These are phyloP conservation scores for Leptobrachium leishanense DNA, from an alignment of 2,113 vertebrate species.

Conservation along the genomic window DNA sequence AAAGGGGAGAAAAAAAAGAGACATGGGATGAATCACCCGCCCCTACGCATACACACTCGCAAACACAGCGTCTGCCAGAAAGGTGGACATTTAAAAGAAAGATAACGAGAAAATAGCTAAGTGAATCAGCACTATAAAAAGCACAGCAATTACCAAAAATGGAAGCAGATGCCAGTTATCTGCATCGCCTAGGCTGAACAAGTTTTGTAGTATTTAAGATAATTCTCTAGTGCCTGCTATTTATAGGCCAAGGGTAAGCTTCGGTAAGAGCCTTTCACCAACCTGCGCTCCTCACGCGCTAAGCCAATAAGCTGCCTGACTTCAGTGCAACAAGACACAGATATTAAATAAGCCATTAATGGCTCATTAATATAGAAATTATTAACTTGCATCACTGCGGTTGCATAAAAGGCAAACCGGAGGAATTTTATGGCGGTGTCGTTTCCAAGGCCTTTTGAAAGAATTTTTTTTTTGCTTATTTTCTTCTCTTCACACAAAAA, in stretches of 20 bases:
- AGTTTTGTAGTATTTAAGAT: conserved; percentile 82
- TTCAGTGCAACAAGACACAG: conserved; percentile 63
- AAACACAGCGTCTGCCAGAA: conserved; percentile 58
- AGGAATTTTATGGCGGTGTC: no score
- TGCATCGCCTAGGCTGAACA: conserved; percentile 71
- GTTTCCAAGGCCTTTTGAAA: no score
- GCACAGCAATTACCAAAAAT: conserved; percentile 71
- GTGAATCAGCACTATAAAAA: conserved; percentile 66
- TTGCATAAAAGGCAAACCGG: no score
- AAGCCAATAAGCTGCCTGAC: conserved; percentile 92
- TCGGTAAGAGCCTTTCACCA: conserved; percentile 84
- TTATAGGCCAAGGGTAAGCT: conserved; percentile 93
- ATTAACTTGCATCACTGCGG: no score
- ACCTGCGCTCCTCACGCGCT: conserved; percentile 85
- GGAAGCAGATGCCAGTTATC: conserved; percentile 79
- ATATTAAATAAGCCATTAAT: conserved; percentile 30
- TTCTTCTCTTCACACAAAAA: no score
- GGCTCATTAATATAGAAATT: conserved; percentile 13
- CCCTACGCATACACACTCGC: conserved; percentile 35
- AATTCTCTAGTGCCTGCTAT: conserved; percentile 82
- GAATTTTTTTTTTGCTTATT: no score
- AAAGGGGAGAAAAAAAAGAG: conserved; percentile 37
- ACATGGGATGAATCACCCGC: conserved; percentile 58
- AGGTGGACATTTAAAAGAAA: conserved; percentile 67
- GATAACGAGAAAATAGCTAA: conserved; percentile 75